Evolutionary conservation across 2,113 vertebrate species (phyloP).

Genomic region (Taurulus bubalis): DNA sequence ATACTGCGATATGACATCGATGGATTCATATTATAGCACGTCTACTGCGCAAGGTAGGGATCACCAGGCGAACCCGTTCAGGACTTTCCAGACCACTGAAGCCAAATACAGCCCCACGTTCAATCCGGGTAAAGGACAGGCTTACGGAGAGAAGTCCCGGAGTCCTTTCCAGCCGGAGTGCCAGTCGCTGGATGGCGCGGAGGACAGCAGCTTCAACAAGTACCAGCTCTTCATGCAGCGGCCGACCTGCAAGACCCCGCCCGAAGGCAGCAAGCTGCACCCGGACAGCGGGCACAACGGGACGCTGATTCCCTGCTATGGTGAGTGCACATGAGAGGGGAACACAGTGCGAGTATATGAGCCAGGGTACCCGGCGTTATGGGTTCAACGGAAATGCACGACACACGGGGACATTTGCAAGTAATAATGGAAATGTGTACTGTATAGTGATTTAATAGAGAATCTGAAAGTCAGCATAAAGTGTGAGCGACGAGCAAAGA

Average conservation of each 20-base stretch:
- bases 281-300: constrained; percentile 90
- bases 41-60: constrained; percentile 89
- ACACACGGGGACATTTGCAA: not conserved
- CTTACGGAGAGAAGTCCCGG: constrained; percentile 90
- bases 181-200: constrained; percentile 87
- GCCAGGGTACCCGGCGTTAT: not conserved
- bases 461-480: constrained; percentile 1
- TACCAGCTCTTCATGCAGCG: constrained; percentile 95
- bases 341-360: no score
- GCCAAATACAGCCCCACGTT: constrained; percentile 93
- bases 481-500: not conserved
- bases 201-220: constrained; percentile 90
- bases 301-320: constrained; percentile 92
- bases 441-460: not conserved
- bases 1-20: constrained; percentile 97
- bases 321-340: constrained; percentile 82
- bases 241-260: constrained; percentile 91
- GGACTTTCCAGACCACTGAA: constrained; percentile 93
- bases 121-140: constrained; percentile 92
- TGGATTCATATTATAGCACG: constrained; percentile 98
- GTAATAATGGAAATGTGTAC: not conserved
- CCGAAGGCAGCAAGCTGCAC: constrained; percentile 91
- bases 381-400: not conserved
- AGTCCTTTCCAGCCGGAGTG: constrained; percentile 92
- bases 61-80: constrained; percentile 91